Conservation (phyloP, 2,113 vertebrate species). For the Apteryx owenii region DNA sequence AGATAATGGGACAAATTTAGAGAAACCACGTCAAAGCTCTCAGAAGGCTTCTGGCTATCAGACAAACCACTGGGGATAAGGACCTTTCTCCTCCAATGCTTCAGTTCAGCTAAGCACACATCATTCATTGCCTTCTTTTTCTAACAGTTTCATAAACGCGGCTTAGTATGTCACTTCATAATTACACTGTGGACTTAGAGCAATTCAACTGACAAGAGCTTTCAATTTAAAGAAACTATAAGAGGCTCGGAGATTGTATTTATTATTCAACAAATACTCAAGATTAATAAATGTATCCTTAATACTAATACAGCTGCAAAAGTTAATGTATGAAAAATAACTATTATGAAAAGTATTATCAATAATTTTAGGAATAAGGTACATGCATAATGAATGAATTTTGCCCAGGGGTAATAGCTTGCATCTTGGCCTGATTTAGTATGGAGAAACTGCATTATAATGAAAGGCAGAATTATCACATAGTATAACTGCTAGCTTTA, state of each 20-base stretch:
- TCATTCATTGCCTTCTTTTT: not conserved
- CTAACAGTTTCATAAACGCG: not conserved
- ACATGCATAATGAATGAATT: conserved; percentile 91
- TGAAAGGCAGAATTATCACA: conserved; percentile 86
- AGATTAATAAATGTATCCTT: conserved; percentile 88
- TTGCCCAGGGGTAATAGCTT: conserved; percentile 87
- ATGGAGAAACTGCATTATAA: conserved; percentile 81
- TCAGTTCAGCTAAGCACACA: not conserved
- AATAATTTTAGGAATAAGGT: conserved; percentile 91
- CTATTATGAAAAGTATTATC: conserved; percentile 88
- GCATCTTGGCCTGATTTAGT: conserved; percentile 84
- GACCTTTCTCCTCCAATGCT: not conserved
- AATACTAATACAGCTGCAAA: conserved; percentile 84
- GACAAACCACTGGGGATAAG: not conserved
- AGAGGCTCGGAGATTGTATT: conserved; percentile 60
- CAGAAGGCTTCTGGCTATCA: not conserved
- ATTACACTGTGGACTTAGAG: conserved; percentile 49
- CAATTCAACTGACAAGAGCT: conserved; percentile 34
- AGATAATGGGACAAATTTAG: not conserved
- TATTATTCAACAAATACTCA: conserved; percentile 74
- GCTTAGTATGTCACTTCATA: not conserved
- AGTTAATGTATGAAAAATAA: conserved; percentile 92
- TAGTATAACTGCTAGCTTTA: conserved; percentile 77
- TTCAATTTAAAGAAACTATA: conserved; percentile 45
- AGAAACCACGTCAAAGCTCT: not conserved